Evolutionary conservation across 2,888 invertebrate genomes (phyloP), one percentile per base, ranked within the genome.

Genomic region (Allygus modestus): DNA sequence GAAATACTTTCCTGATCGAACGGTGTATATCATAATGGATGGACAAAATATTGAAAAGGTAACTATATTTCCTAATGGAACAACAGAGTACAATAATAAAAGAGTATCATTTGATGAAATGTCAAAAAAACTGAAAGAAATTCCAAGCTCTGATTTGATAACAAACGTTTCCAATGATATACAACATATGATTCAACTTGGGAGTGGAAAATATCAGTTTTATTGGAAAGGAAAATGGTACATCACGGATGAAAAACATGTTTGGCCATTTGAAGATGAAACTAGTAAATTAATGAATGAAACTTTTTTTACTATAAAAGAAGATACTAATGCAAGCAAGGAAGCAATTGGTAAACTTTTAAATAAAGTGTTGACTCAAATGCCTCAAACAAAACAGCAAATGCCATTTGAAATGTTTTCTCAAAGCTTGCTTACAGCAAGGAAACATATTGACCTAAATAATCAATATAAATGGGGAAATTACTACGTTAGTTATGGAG

Each of bases 331-430:
- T 20, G 17, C 20, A 20, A 41, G 37, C n/a, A 37, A 71, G n/a
- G n/a, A 23, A 41, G 4, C 15, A 7, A 37, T 41, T 28, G 41
- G 11, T 41, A 23, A 41, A 7, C 17, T 71, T 0, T 15, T 41
- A 20, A 20, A 71, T 71, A 71, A 33, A 12, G 1, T 11, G 37
- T 2, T 11, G 17, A 20, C 9, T 11, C 9, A 28, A 65, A 5
- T 12, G 7, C 15, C 31, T 65, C 26, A 65, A 2, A 12, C 15
- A 28, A 28, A 15, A 15, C 9, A 20, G n/a, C 0, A 20, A 33
- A 71, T 71, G 71, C 71, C 71, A 20, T 71, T 71, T 41, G 71
- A 71, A 71, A 0, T 71, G 23, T 71, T 71, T 71, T 20, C 20
- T 37, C 33, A 71, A 71, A 71, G 71, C 20, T 20, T 71, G 4